Evolutionary conservation across 1,140 invertebrate genomes (phyloP), one percentile per base, ranked within the genome.

Genomic region (Trichoplusia ni): DNA sequence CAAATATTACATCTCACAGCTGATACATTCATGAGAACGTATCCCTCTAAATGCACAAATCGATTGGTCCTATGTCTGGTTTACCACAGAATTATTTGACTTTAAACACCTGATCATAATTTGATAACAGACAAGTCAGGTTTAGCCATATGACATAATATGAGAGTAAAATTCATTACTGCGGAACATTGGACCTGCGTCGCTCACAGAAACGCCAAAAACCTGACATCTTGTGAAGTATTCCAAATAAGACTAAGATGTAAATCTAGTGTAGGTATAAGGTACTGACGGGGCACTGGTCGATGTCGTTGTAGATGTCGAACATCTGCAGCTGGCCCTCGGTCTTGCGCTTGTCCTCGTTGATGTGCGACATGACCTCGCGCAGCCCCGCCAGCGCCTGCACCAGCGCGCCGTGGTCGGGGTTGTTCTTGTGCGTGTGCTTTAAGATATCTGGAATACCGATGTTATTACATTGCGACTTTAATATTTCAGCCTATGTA

Each of bases 281-380:
- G 38, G 1, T 53, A 16, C 46, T 47, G 42, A 96, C 95, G 37
- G 98, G 98, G 91, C 98, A 99, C 79, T 98, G 97, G 79, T 99
- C 98, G 77, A 99, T 99, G 83, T 99, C 97, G 89, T 99, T 98
- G 87, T 98, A 97, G 60, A 99, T 98, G 90, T 99, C 97, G 91
- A 99, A 99, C 93, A 99, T 96, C 67, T 95, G 97, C 76, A 99
- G 92, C 87, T 98, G 97, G 0, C 96, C 96, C 89, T 99, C 98
- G 5, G 97, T 98, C 91, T 96, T 97, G 69, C 98, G 92, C 89
- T 99, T 99, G 84, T 99, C 97, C 92, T 99, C 98, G 88, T 99
- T 99, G 51, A 99, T 98, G 82, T 98, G 95, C 67, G 95, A 96
- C 94, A 98, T 98, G 9, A 99, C 97, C 93, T 98, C 96, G 81